These are phyloP conservation scores for Leptura quadrifasciata DNA, from an alignment of 2,888 invertebrate species.

Conservation along the genomic window DNA sequence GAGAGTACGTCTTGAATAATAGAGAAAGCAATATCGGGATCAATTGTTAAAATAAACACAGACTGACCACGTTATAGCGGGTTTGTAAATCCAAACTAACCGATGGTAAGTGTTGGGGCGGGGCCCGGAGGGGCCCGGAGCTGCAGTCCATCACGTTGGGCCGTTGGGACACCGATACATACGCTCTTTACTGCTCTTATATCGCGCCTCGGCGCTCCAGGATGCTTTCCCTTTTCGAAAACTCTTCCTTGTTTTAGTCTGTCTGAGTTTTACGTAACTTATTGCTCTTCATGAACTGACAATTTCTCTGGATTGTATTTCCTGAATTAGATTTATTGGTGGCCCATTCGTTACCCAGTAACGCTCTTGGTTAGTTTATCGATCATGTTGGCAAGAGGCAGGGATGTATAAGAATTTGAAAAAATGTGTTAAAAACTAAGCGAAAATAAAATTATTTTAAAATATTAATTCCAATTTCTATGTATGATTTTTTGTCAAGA, in stretches of 20 bases:
- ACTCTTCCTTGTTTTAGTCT: constrained; percentile 56
- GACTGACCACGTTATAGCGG: constrained; percentile 66
- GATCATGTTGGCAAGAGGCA: constrained; percentile 10
- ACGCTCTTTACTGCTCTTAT: constrained; percentile 65
- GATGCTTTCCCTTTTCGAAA: constrained; percentile 62
- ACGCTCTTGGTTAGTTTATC: constrained; percentile 22
- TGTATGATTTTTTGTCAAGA: too few species aligned
- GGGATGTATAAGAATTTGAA: too few species aligned
- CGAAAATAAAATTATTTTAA: too few species aligned
- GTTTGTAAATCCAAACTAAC: constrained; percentile 69
- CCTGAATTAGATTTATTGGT: constrained; percentile 49
- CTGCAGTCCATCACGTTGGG: constrained; percentile 68
- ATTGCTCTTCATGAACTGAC: constrained; percentile 63
- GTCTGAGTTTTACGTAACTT: constrained; percentile 64
- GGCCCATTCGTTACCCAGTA: constrained; percentile 38
- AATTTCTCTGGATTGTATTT: constrained; percentile 52
- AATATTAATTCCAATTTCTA: too few species aligned
- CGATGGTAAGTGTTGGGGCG: constrained; percentile 67
- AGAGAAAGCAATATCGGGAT: constrained; percentile 65
- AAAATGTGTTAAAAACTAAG: too few species aligned
- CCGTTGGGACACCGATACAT: constrained; percentile 63
- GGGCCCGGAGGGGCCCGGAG: constrained; percentile 60
- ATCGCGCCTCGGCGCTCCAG: constrained; percentile 49
- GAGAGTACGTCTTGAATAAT: constrained; percentile 63
- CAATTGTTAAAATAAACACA: constrained; percentile 69